Base-by-base conservation (phyloP, 1,140 invertebrate species). In the Aphelenchoides fujianensis region DNA sequence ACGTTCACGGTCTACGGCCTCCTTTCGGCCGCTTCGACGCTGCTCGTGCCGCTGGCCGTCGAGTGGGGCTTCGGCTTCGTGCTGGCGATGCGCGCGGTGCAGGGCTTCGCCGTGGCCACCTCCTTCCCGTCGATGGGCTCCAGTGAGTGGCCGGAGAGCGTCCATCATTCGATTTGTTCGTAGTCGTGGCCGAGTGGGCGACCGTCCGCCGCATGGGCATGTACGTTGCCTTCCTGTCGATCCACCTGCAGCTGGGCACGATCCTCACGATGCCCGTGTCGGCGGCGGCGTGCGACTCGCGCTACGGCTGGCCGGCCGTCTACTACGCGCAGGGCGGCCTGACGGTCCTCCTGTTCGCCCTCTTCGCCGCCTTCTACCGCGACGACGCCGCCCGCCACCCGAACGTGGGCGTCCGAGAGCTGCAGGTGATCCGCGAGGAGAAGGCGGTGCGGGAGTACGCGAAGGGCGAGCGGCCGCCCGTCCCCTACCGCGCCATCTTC, bases 211-310 rank as follows among this genome's bases (percentile, higher is more conserved):
- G 27, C n/a, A 9, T 16, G 3, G 68, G 68, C 34, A 9, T 27
- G 27, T 68, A n/a, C 30, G 31, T 69, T 30, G 53, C 68, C 36
- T 67, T n/a, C 16, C 19, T 69, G 16, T 69, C 68, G 3, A 34
- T 27, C 3, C 31, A 27, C 16, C 27, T 69, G 30, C 63, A 71
- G n/a, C 66, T 70, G 12, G n/a, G 16, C 32, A 16, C 16, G 16
- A 70, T 70, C 27, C 70, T 71, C 9, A 71, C 67, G 2, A 70
- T 70, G 69, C 69, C 69, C 2, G 66, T 70, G 31, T 34, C 69
- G 2, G 69, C 19, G 19, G 70, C 66, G 36, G 19, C 70, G 2
- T 70, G 69, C 28, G 66, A 70, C n/a, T 23, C 23, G 23, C 19
- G 12, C n/a, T 69, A 16, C 27, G 69, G 69, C 7, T 70, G 69